Evolutionary conservation across 2,797 vertebrate genomes (phyloP).

Genomic region (Anabacerthia variegaticeps): DNA sequence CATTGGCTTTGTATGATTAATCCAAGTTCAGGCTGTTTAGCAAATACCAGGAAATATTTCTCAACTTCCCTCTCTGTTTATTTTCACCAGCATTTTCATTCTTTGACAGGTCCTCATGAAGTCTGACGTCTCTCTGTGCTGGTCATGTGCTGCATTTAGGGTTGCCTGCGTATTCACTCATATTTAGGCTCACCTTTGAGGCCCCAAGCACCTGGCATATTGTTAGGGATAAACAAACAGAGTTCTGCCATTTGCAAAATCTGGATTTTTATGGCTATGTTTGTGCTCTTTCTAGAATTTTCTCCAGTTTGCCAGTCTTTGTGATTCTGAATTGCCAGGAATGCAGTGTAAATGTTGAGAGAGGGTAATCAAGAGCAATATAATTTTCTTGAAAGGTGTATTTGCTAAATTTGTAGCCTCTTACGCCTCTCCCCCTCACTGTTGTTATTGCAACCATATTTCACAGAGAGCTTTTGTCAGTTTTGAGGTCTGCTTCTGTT

Average conservation of each 20-base stretch:
- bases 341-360: not conserved
- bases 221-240: not conserved
- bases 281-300: not conserved
- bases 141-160: accelerated
- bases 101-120: not conserved
- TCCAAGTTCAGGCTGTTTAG: accelerated
- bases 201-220: not conserved
- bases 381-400: not conserved
- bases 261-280: not conserved
- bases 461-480: not conserved
- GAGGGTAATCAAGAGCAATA: not conserved
- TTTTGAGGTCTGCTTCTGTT: not conserved
- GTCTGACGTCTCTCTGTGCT: not conserved
- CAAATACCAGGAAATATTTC: conserved; percentile 14
- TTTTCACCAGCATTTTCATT: not conserved
- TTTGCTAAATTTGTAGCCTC: not conserved
- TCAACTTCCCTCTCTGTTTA: not conserved
- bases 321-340: not conserved
- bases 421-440: not conserved
- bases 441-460: not conserved
- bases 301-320: not conserved
- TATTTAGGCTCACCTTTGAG: not conserved
- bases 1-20: not conserved
- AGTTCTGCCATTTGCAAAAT: not conserved
- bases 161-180: not conserved